These are phyloP conservation scores for Gymnorhina tibicen DNA, from an alignment of 2,113 vertebrate species.

Conservation along the genomic window DNA sequence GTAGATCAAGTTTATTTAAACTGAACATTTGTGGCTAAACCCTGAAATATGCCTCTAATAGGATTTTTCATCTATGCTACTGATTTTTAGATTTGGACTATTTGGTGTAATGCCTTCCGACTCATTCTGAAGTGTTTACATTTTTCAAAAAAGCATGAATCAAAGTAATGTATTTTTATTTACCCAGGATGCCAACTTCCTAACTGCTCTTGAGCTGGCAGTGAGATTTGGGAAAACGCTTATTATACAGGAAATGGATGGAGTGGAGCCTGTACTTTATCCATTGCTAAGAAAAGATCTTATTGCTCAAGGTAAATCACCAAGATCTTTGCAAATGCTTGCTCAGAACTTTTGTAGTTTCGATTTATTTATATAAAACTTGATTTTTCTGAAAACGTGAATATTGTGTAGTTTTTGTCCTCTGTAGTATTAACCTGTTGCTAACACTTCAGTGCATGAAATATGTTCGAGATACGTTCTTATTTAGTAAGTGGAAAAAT, in stretches of 20 bases:
- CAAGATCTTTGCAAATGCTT: neutral
- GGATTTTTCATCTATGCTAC: neutral
- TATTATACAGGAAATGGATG: conserved; percentile 95
- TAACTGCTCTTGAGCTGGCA: conserved; percentile 89
- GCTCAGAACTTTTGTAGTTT: neutral
- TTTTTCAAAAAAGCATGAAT: neutral
- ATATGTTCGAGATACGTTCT: rapidly evolving
- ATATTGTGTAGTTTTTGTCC: neutral
- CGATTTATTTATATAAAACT: neutral
- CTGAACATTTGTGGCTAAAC: neutral
- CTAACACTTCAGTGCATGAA: neutral
- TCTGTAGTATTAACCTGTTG: neutral
- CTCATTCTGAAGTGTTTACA: neutral
- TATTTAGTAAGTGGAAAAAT: neutral
- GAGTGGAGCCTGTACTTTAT: conserved; percentile 93
- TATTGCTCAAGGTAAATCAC: conserved; percentile 85
- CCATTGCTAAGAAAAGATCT: conserved; percentile 90
- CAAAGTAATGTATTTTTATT: neutral
- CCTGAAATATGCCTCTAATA: neutral
- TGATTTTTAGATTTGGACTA: neutral
- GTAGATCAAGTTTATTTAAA: neutral
- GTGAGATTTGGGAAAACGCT: conserved; percentile 98
- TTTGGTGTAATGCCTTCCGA: neutral
- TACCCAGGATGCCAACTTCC: conserved; percentile 88
- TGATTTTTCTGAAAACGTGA: neutral